These are phyloP conservation scores for Butorides virescens DNA, from an alignment of 2,113 vertebrate genomes.

Conservation along the genomic window DNA sequence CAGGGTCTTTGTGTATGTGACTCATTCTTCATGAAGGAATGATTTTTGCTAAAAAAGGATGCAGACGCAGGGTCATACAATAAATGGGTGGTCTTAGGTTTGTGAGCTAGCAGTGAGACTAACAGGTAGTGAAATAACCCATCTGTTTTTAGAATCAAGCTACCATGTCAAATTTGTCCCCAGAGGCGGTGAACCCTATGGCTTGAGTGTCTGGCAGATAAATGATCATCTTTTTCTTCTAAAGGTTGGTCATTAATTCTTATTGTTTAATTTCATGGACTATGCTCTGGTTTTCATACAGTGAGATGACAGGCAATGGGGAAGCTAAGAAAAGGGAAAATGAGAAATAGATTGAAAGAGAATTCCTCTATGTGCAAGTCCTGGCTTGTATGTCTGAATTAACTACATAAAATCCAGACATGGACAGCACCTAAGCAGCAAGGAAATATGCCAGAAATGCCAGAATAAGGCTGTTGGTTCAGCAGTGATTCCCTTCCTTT, in stretches of 20 bases:
- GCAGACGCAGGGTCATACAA: background rate
- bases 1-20: background rate
- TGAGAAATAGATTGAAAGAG: background rate
- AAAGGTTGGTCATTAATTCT: background rate
- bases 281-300: background rate
- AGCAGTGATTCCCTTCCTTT: background rate
- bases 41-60: background rate
- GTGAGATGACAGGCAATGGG: background rate
- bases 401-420: background rate
- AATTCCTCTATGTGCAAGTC: background rate
- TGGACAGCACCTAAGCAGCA: background rate
- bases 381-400: background rate
- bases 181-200: background rate
- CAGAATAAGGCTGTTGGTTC: background rate
- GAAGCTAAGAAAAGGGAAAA: background rate
- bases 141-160: background rate
- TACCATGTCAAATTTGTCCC: background rate
- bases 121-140: background rate
- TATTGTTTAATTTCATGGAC: constrained; percentile 35
- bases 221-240: background rate
- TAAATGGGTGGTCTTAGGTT: background rate
- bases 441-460: background rate
- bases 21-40: background rate
- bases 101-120: background rate
- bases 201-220: background rate